phyloP scores from a whole-genome alignment of 2,113 vertebrate species.

The Clupea harengus region DNA sequence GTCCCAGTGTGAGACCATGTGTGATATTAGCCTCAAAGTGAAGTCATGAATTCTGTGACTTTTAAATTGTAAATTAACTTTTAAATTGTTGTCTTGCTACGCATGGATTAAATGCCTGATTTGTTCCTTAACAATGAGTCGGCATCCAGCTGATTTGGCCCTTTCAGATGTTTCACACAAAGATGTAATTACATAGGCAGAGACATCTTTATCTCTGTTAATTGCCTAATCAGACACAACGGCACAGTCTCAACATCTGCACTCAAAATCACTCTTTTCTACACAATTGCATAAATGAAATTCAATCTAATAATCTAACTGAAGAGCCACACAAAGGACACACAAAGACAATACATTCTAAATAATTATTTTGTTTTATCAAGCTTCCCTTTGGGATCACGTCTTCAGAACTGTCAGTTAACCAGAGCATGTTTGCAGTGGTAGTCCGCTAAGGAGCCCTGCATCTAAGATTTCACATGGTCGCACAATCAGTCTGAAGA shows the following conservation, averaged over 20 bases:
- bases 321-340: background rate
- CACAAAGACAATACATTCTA: background rate
- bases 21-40: background rate
- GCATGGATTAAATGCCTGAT: background rate
- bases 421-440: background rate
- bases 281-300: background rate
- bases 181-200: background rate
- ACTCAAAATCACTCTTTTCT: background rate
- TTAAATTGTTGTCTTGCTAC: background rate
- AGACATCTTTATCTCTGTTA: background rate
- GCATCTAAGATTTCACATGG: background rate
- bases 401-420: background rate
- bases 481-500: too few relatives aligned
- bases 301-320: background rate
- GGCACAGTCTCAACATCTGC: background rate
- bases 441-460: background rate
- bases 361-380: background rate
- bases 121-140: background rate
- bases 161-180: slow-evolving; percentile 9
- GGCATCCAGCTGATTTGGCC: background rate
- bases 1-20: background rate
- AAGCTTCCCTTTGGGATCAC: background rate
- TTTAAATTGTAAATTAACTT: background rate
- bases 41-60: background rate
- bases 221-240: background rate